phyloP scores from a whole-genome alignment of 1,140 invertebrate species.

The Drosophila tropicalis region DNA sequence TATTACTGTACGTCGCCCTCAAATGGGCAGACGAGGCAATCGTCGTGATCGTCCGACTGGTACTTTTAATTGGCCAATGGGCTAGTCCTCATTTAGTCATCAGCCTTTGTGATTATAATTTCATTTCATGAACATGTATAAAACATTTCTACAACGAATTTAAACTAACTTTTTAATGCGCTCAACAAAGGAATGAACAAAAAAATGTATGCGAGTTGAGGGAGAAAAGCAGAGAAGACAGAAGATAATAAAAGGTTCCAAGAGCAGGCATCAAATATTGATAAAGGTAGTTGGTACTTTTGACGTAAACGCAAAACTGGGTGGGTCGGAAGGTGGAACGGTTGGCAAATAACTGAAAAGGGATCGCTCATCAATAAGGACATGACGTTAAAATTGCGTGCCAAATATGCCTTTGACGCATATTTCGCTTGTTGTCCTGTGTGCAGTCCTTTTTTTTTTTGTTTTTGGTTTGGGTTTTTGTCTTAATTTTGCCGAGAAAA shows the following conservation, averaged over 20 bases:
- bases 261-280: constrained; percentile 65
- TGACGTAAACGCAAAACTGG: constrained; percentile 17
- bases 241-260: constrained; percentile 51
- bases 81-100: no score
- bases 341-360: constrained; percentile 48
- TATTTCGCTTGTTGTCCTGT: constrained; percentile 51
- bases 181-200: constrained; percentile 15
- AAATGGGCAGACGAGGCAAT: background rate
- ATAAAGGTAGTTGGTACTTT: constrained; percentile 49
- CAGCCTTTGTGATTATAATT: constrained; percentile 1
- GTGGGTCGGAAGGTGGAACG: constrained; percentile 17
- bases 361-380: constrained; percentile 73
- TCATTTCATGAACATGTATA: constrained; percentile 25
- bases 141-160: constrained; percentile 17
- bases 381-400: constrained; percentile 63
- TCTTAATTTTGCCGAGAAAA: constrained; percentile 58
- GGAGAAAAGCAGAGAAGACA: constrained; percentile 9
- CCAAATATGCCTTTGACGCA: constrained; percentile 78
- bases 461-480: constrained; percentile 32
- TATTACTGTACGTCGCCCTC: background rate
- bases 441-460: background rate
- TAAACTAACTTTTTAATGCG: constrained; percentile 16
- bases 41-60: background rate
- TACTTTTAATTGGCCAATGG: no score
- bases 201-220: background rate